These are phyloP conservation scores for Pionites leucogaster DNA, from an alignment of 2,113 vertebrate genomes.

Conservation along the genomic window DNA sequence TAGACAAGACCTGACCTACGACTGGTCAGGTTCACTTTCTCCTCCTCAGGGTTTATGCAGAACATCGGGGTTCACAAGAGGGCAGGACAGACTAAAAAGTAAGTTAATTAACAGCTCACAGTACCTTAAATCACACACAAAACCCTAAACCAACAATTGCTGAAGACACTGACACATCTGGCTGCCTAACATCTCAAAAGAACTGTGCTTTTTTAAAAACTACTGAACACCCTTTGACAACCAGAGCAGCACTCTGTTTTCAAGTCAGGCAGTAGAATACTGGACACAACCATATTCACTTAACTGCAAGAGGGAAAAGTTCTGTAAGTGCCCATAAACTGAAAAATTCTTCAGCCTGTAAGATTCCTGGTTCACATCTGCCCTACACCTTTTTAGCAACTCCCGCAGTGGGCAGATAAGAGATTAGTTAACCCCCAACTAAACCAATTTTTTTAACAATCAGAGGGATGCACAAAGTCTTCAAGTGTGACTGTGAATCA, in stretches of 20 bases:
- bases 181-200: background rate
- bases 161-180: background rate
- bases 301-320: background rate
- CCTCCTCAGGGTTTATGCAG: background rate
- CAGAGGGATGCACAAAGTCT: background rate
- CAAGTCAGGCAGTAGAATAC: background rate
- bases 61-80: background rate
- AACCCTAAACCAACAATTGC: background rate
- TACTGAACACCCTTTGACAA: background rate
- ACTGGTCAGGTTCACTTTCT: background rate
- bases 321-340: background rate
- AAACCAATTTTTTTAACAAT: background rate
- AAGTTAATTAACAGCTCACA: background rate
- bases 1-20: background rate
- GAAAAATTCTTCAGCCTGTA: background rate
- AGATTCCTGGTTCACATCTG: background rate
- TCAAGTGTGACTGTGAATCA: background rate
- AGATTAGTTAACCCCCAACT: background rate
- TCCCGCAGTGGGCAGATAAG: background rate
- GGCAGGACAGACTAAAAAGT: background rate
- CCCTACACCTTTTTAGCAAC: background rate
- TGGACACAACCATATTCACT: background rate
- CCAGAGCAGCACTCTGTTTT: background rate
- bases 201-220: background rate
- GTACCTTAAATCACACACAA: background rate